Percentiles rank a stretch among this genome's conserved stretches.
phyloP scores from a whole-genome alignment of 1,140 invertebrate species.

The Pseudobourletiella spinata region DNA sequence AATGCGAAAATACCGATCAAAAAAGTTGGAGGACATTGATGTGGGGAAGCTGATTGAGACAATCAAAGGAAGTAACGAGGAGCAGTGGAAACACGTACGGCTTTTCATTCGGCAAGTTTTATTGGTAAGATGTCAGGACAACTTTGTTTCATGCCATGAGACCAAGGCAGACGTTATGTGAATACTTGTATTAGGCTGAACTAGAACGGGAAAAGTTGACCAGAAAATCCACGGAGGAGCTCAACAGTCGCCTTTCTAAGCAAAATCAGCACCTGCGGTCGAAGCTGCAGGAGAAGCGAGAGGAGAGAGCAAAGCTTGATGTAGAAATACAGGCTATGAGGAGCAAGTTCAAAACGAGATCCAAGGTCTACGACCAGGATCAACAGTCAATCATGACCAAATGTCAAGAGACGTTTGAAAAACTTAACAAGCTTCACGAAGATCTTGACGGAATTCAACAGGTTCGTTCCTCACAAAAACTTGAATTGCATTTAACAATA shows the following conservation, averaged over 20 bases:
- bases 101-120: neutral
- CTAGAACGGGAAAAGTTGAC: neutral
- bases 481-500: neutral
- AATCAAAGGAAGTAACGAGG: neutral
- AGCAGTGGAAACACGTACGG: neutral
- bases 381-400: neutral
- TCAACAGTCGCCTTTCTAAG: neutral
- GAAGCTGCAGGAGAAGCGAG: neutral
- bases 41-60: neutral
- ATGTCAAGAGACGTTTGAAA: neutral
- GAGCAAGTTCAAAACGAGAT: neutral
- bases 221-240: neutral
- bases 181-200: neutral
- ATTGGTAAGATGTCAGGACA: neutral
- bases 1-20: neutral
- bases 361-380: neutral
- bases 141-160: neutral
- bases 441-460: neutral
- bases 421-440: neutral
- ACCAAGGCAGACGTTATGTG: neutral
- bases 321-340: neutral
- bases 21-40: neutral
- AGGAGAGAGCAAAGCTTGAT: neutral
- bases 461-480: neutral
- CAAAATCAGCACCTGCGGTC: neutral